Conservation (phyloP, 2,113 vertebrate species). For the Neolamprologus kungweensis region DNA sequence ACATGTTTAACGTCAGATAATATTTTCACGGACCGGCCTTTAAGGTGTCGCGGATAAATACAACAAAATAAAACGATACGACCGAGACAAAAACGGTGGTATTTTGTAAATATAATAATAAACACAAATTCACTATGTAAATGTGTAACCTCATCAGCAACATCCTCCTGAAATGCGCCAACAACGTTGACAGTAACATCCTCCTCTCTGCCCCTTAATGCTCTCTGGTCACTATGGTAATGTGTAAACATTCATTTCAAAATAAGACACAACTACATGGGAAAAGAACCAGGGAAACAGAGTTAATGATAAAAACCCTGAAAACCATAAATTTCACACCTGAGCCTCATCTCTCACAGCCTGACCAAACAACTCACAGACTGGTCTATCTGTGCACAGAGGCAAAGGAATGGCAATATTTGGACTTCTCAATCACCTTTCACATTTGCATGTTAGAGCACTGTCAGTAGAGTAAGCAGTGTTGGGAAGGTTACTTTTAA, state of each 20-base stretch:
- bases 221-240: not conserved
- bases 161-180: accelerated
- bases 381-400: not conserved
- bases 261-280: accelerated
- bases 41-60: accelerated
- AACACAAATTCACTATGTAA: not conserved
- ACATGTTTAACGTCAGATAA: not conserved
- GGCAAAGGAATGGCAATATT: not conserved
- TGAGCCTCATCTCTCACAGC: accelerated
- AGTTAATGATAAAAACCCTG: not conserved
- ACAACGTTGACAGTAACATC: accelerated
- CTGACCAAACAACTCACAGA: not conserved
- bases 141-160: not conserved
- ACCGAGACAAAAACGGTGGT: not conserved
- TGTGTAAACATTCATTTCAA: not conserved
- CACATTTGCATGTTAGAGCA: not conserved
- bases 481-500: no score
- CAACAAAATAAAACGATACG: not conserved
- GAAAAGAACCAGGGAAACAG: accelerated
- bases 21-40: accelerated
- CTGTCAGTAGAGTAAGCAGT: not conserved
- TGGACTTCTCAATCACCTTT: not conserved
- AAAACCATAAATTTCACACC: not conserved
- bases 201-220: not conserved
- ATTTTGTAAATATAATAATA: not conserved